phyloP scores from a whole-genome alignment of 35 echinoderm and acorn worm genomes.

The Ophioderma brevispina region DNA sequence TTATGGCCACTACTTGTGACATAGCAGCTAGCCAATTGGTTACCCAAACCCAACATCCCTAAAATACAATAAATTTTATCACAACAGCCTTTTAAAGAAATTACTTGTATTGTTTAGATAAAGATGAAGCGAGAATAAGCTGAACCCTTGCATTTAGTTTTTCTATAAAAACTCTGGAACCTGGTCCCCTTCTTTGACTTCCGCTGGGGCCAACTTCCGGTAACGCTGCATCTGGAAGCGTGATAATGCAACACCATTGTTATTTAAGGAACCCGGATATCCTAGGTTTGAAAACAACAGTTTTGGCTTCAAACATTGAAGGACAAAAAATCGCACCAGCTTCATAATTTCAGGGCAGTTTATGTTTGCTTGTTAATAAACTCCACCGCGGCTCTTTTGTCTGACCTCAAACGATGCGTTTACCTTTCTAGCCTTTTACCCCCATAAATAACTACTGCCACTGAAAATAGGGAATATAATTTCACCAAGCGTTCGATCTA shows the following conservation, averaged over 20 bases:
- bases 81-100: not conserved
- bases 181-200: not conserved
- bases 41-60: not conserved
- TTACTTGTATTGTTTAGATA: not conserved
- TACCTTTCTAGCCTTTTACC: not conserved
- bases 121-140: not conserved
- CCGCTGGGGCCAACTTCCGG: not conserved
- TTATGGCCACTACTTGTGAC: not conserved
- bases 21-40: not conserved
- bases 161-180: conserved; percentile 7
- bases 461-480: conserved; percentile 21
- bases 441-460: not conserved
- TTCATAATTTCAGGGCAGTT: not conserved
- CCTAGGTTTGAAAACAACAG: not conserved
- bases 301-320: conserved; percentile 22
- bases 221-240: conserved; percentile 33
- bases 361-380: conserved; percentile 11
- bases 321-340: conserved; percentile 1
- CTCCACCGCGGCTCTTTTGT: conserved; percentile 22
- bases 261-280: not conserved
- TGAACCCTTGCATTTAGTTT: not conserved
- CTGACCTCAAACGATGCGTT: not conserved
- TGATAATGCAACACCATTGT: too few species aligned
- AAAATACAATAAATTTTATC: not conserved
- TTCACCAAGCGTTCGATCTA: conserved; percentile 6